A percentile compares a stretch with the other conserved stretches of the same genome.
Evolutionary conservation across 1,140 invertebrate species (phyloP).

Genomic region (Pinna nobilis): DNA sequence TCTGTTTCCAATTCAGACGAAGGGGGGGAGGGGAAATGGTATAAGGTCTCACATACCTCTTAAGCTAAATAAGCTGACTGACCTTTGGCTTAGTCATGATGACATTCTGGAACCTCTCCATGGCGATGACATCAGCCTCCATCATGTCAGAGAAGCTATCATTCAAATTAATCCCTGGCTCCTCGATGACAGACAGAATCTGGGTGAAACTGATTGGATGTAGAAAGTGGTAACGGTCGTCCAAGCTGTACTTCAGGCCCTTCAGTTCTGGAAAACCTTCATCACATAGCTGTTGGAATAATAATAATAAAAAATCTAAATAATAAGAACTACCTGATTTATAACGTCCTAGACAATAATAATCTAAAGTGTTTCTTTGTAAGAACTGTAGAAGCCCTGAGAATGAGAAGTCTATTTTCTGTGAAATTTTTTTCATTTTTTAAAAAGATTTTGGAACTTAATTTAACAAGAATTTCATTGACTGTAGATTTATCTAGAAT

Average conservation of each 20-base stretch:
- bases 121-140: conserved; percentile 39
- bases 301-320: no score
- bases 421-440: no score
- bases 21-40: neutral
- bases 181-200: conserved; percentile 32
- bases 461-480: no score
- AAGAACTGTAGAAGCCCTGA: no score
- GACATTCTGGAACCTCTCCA: conserved; percentile 41
- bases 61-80: neutral
- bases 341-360: no score
- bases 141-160: conserved; percentile 34
- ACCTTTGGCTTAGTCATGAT: conserved; percentile 45
- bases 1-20: neutral
- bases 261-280: conserved; percentile 44
- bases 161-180: conserved; percentile 31
- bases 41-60: neutral
- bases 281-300: conserved; percentile 16
- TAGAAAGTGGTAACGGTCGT: conserved; percentile 29
- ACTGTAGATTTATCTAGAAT: no score
- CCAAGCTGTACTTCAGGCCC: conserved; percentile 37
- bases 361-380: no score
- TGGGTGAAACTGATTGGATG: conserved; percentile 24
- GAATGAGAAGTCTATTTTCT: no score
- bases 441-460: no score
- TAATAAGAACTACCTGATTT: no score